Conservation (phyloP, 2,888 invertebrate genomes). For the Lasiommata megera region DNA sequence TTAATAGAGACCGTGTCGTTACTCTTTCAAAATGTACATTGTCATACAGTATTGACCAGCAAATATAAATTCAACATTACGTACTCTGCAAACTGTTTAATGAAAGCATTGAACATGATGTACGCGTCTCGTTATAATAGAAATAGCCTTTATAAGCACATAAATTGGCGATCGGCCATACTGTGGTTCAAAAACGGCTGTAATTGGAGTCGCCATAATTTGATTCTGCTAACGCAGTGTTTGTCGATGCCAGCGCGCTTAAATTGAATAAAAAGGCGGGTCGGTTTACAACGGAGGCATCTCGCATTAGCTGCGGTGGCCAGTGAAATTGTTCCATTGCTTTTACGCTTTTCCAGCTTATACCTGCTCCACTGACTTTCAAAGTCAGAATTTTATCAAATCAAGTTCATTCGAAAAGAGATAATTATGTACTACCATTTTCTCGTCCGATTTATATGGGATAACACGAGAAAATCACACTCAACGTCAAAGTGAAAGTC, state of each 20-base stretch:
- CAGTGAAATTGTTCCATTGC: background rate
- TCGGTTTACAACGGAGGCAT: conserved; percentile 45
- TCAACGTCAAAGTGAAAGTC: too few species aligned
- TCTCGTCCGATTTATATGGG: too few species aligned
- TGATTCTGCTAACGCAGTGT: conserved; percentile 74
- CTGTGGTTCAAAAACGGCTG: conserved; percentile 71
- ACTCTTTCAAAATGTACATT: background rate
- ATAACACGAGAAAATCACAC: too few species aligned
- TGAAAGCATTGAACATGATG: conserved; percentile 31
- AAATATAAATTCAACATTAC: background rate
- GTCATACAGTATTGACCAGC: conserved; percentile 2
- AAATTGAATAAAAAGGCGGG: conserved; percentile 69
- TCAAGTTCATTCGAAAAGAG: too few species aligned
- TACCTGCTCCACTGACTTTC: background rate
- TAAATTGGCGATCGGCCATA: conserved; percentile 72
- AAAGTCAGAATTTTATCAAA: too few species aligned
- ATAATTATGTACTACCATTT: too few species aligned
- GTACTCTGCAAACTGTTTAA: conserved; percentile 31
- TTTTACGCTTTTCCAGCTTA: background rate
- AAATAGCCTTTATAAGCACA: conserved; percentile 48
- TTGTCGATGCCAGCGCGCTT: conserved; percentile 69
- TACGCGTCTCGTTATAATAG: conserved; percentile 29
- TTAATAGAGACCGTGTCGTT: too few species aligned
- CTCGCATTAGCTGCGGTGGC: conserved; percentile 47
- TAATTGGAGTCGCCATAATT: conserved; percentile 75